Conservation (phyloP, 2,797 vertebrate genomes). For the Nasua narica region DNA sequence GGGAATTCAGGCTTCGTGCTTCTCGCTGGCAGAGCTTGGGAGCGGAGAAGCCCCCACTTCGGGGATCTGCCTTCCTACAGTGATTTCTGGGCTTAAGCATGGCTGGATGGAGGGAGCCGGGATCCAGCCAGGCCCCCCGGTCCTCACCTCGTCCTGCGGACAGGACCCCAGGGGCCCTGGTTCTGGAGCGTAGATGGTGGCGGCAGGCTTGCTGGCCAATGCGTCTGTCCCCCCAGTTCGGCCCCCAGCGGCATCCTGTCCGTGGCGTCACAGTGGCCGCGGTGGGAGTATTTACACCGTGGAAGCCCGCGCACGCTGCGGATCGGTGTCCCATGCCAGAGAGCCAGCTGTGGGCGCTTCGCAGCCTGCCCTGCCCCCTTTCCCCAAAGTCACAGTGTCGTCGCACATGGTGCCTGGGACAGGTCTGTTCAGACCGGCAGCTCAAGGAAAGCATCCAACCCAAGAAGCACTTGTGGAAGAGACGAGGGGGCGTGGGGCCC, state of each 20-base stretch:
- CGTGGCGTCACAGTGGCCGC: not conserved
- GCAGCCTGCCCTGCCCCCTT: not conserved
- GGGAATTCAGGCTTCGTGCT: not conserved
- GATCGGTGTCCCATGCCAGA: accelerated
- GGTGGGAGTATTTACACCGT: accelerated
- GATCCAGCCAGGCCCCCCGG: not conserved
- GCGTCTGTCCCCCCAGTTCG: not conserved
- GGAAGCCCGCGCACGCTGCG: accelerated
- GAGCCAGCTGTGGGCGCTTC: accelerated
- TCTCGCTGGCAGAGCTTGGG: not conserved
- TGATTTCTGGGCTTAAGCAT: not conserved
- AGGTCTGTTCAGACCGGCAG: not conserved
- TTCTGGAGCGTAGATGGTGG: accelerated
- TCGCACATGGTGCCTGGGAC: accelerated
- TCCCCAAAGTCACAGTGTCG: no score
- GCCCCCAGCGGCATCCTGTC: accelerated
- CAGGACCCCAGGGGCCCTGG: not conserved
- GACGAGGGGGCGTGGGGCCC: not conserved
- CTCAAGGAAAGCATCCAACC: not conserved
- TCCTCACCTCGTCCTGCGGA: not conserved
- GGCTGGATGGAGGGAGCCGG: not conserved
- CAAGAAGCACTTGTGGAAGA: not conserved
- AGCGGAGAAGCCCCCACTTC: not conserved
- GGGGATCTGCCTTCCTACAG: not conserved
- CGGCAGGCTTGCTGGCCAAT: no score